These are phyloP conservation scores for Macheiramphus alcinus DNA, from an alignment of 2,113 vertebrate genomes.

Conservation along the genomic window DNA sequence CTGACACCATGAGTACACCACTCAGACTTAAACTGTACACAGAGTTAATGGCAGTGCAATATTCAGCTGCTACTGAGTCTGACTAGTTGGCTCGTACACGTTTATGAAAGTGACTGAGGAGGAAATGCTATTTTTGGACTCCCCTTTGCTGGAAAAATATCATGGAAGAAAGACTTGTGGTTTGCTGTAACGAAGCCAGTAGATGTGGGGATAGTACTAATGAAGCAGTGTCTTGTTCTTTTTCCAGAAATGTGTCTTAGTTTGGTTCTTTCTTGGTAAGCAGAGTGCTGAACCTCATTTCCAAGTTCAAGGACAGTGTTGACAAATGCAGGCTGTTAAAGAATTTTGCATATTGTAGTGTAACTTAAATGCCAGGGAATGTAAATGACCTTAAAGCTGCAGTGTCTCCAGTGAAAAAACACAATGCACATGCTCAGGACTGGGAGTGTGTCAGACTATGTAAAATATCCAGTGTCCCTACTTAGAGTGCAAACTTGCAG, in stretches of 20 bases:
- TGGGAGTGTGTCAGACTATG: background rate
- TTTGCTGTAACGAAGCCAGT: conserved; percentile 70
- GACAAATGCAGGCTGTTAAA: conserved; percentile 66
- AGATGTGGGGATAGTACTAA: conserved; percentile 67
- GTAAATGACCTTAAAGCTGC: conserved; percentile 68
- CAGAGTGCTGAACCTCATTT: conserved; percentile 73
- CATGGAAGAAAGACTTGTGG: conserved; percentile 74
- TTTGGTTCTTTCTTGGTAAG: conserved; percentile 76
- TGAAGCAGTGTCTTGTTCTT: conserved; percentile 70
- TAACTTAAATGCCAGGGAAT: conserved; percentile 77
- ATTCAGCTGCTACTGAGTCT: conserved; percentile 71
- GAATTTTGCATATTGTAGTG: conserved; percentile 71
- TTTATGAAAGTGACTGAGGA: conserved; percentile 62
- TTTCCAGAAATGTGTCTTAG: conserved; percentile 74
- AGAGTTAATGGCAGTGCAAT: conserved; percentile 71
- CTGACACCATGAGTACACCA: conserved; percentile 44
- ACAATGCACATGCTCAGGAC: background rate
- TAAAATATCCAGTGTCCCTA: background rate
- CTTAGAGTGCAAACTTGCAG: conserved; percentile 17
- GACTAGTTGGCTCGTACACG: conserved; percentile 55
- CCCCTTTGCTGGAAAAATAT: conserved; percentile 70
- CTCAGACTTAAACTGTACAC: conserved; percentile 47
- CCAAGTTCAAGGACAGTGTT: conserved; percentile 63
- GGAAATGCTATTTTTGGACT: conserved; percentile 53
- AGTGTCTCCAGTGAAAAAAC: conserved; percentile 61